Base-by-base conservation (phyloP, 2,888 invertebrate genomes). In the Drosophila nigricruria region DNA sequence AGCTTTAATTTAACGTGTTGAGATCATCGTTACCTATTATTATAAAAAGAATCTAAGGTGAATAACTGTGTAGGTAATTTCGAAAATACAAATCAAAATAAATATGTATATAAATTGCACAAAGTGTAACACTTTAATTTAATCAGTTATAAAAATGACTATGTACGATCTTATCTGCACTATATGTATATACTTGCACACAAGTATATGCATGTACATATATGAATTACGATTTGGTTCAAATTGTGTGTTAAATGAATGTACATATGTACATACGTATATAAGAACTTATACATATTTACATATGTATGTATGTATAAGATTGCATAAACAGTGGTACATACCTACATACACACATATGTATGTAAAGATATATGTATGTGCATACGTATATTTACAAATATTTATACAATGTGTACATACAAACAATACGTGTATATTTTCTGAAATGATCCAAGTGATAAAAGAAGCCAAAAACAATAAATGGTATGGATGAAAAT, bases 1-100 rank as follows among this genome's bases (percentile, higher is more conserved):
- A 82, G 79, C 82, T 79, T 75, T 70, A 49, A 70, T 69, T 68
- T 45, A 63, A 74, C 77, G 67, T 80, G 76, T 81, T 79, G 78
- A 81, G 84, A 83, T 82, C 81, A 82, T 81, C 81, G 58, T 60
- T 70, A 65, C 32, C 6, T 45, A 16, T 54, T 57, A 50, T 62
- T 73, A 69, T 57, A 57, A 63, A 63, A 52, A 52, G 68, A 68
- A 73, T 66, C 43, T 32, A 32, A 54, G 43, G 45, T 54, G 59
- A 54, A 47, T 73, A 56, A 58, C 53, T 61, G 18, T 1, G 5
- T 14, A 49, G 57, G 49, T 69, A 77, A 47, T 34, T 54, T 49
- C 18, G 47, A 50, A 50, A 40, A 45, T 57, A 16, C 4, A 25
- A 20, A 25, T 50, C 9, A 27, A 45, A 16, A 40, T 38, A 54